Evolutionary conservation across 37 sponge, comb jelly and placozoan genomes (phyloP).

Genomic region (Ianthella basta): DNA sequence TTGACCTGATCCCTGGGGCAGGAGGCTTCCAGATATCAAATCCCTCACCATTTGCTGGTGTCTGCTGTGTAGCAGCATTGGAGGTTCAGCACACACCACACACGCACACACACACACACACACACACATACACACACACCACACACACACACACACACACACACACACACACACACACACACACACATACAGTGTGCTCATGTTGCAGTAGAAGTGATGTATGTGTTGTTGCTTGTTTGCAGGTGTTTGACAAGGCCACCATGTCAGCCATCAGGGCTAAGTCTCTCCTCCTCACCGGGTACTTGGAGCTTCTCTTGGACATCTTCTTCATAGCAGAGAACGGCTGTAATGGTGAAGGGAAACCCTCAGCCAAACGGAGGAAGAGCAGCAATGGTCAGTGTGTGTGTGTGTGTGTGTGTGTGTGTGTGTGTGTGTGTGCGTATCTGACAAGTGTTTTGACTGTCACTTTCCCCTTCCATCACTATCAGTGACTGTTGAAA

Average conservation of each 20-base stretch:
- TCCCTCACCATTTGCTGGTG: slow-evolving; percentile 62
- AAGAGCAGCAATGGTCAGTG: neutral
- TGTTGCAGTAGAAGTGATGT: no score
- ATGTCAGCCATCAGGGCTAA: slow-evolving; percentile 70
- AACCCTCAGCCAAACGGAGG: neutral
- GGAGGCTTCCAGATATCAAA: slow-evolving; percentile 86
- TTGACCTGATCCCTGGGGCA: slow-evolving; percentile 78
- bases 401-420: neutral
- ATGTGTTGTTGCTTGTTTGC: no score
- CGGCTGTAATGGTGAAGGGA: neutral
- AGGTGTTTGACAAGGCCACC: slow-evolving; percentile 67
- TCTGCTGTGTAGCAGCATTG: slow-evolving; percentile 60
- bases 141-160: no score
- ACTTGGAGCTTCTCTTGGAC: slow-evolving; percentile 84
- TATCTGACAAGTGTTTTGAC: neutral
- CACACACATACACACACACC: no score
- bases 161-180: no score
- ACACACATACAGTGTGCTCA: no score
- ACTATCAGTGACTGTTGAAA: slow-evolving; percentile 32
- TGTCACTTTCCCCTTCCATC: no score
- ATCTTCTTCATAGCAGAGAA: slow-evolving; percentile 3
- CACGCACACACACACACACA: no score
- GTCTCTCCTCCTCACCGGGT: slow-evolving; percentile 86
- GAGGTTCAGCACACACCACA: slow-evolving; percentile 29
- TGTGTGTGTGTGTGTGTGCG: neutral